Conservation (phyloP, 2,113 vertebrate species). For the Ciconia maguari region DNA sequence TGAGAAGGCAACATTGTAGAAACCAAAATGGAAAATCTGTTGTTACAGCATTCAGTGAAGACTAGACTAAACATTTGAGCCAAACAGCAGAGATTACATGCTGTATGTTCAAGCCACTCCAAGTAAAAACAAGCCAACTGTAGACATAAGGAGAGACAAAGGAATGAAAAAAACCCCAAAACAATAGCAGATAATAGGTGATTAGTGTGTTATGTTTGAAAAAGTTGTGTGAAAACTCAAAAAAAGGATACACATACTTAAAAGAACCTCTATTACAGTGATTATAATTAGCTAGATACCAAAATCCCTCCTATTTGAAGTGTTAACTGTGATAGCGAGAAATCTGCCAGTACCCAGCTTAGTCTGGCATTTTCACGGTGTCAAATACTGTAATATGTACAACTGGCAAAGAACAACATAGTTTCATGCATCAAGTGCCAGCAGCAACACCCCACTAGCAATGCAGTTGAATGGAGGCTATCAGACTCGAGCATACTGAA, state of each 20-base stretch:
- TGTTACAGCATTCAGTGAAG: background rate
- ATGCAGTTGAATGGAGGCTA: background rate
- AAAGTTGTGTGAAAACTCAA: background rate
- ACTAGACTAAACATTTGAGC: background rate
- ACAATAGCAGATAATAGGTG: background rate
- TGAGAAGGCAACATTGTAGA: background rate
- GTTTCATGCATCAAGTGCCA: constrained; percentile 21
- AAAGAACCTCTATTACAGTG: background rate
- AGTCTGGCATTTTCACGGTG: constrained; percentile 44
- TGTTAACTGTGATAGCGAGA: background rate
- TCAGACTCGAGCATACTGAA: background rate
- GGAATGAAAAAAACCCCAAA: background rate
- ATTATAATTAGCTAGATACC: background rate
- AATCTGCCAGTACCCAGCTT: constrained; percentile 49
- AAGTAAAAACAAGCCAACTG: constrained; percentile 2
- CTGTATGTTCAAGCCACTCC: constrained; percentile 7
- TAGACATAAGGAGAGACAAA: background rate
- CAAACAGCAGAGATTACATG: constrained; percentile 42
- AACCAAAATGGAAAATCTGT: constrained; percentile 30
- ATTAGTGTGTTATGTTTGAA: background rate
- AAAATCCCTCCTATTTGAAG: constrained; percentile 11
- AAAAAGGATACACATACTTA: background rate
- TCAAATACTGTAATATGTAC: constrained; percentile 45
- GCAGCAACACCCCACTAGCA: constrained; percentile 10
- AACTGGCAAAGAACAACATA: constrained; percentile 38